Conservation (phyloP, 2,113 vertebrate genomes). For the Chauna torquata region DNA sequence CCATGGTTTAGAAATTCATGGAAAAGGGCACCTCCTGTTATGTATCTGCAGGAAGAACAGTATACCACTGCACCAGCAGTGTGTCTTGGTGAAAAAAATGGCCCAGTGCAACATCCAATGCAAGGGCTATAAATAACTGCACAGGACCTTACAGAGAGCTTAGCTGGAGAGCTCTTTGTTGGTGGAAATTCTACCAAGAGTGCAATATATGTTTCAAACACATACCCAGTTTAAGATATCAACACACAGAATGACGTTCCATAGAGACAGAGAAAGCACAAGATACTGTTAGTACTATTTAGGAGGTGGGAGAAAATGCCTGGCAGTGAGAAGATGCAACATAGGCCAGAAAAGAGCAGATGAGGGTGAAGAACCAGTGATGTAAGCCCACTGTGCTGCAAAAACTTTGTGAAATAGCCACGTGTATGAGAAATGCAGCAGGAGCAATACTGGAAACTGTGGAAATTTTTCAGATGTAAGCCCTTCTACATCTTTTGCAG, state of each 20-base stretch:
- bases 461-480: not conserved
- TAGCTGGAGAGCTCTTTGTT: not conserved
- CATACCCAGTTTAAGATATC: not conserved
- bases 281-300: not conserved
- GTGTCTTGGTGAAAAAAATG: not conserved
- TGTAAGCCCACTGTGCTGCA: not conserved
- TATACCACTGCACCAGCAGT: not conserved
- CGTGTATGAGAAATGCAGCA: not conserved
- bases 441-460: not conserved
- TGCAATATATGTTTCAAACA: not conserved
- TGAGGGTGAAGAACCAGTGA: not conserved
- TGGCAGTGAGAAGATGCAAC: not conserved
- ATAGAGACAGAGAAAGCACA: accelerated
- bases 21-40: not conserved
- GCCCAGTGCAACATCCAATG: not conserved
- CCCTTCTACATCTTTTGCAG: not conserved
- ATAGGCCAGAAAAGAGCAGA: not conserved
- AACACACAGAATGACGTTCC: not conserved
- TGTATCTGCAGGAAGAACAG: not conserved
- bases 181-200: not conserved
- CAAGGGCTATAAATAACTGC: not conserved
- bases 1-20: not conserved
- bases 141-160: not conserved
- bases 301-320: not conserved
- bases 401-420: not conserved